Percentiles rank a stretch among this genome's conserved stretches.
Evolutionary conservation across 2,888 invertebrate genomes (phyloP).

Genomic region (Drosophila colorata): DNA sequence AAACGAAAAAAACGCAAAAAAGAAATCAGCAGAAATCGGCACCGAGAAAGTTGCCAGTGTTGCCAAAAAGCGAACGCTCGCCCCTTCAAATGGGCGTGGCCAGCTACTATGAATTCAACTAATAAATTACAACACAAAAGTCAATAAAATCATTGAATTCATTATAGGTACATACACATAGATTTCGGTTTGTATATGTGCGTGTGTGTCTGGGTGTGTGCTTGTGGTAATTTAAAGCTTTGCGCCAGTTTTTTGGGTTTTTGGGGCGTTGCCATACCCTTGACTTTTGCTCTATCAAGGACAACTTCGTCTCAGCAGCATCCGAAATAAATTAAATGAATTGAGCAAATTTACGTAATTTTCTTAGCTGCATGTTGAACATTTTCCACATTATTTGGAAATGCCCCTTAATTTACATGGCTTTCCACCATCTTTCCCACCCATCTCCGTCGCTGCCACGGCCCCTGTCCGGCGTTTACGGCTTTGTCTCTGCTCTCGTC

Average conservation of each 20-base stretch:
- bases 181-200: constrained; percentile 25
- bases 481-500: constrained; percentile 54
- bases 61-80: constrained; percentile 50
- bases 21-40: constrained; percentile 22
- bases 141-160: constrained; percentile 78
- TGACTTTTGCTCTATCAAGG: constrained; percentile 66
- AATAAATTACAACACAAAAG: constrained; percentile 74
- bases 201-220: constrained; percentile 25
- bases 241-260: constrained; percentile 33
- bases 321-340: constrained; percentile 54
- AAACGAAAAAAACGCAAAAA: constrained; percentile 28
- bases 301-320: constrained; percentile 29
- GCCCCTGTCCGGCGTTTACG: constrained; percentile 43
- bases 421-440: constrained; percentile 19
- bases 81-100: constrained; percentile 53
- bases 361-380: constrained; percentile 53
- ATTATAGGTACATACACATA: constrained; percentile 58
- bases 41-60: constrained; percentile 52
- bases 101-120: constrained; percentile 41
- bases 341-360: constrained; percentile 69
- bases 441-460: constrained; percentile 10
- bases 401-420: constrained; percentile 70
- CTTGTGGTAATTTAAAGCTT: constrained; percentile 64
- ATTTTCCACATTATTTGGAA: constrained; percentile 56
- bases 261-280: constrained; percentile 58